phyloP scores from a whole-genome alignment of 2,797 vertebrate species.

The Sebastes minor region DNA sequence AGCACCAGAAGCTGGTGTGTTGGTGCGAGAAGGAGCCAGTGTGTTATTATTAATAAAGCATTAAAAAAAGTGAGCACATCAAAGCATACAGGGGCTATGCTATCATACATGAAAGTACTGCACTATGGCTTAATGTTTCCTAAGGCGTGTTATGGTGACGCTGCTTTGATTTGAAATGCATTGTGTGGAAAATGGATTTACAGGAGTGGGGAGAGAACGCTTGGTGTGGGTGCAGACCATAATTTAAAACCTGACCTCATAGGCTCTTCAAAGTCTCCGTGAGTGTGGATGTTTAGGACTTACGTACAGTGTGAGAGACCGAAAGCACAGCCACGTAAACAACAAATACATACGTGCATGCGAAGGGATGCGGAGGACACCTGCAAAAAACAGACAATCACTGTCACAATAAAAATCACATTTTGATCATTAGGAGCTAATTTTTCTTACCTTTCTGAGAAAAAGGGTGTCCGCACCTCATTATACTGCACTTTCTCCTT shows the following conservation, averaged over 20 bases:
- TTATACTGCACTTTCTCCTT: conserved; percentile 41
- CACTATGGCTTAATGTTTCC: conserved; percentile 87
- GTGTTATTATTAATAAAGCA: conserved; percentile 86
- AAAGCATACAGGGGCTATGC: conserved; percentile 84
- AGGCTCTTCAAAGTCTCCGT: conserved; percentile 83
- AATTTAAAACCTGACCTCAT: conserved; percentile 85
- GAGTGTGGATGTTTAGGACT: conserved; percentile 72
- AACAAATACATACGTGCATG: conserved; percentile 42
- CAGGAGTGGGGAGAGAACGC: conserved; percentile 72
- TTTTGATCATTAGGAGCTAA: conserved; percentile 38
- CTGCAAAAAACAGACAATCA: conserved; percentile 34
- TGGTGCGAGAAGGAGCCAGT: conserved; percentile 73
- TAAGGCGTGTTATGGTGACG: conserved; percentile 83
- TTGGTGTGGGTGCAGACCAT: conserved; percentile 74
- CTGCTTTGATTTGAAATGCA: conserved; percentile 87
- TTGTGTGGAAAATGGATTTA: conserved; percentile 88
- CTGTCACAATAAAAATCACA: not conserved
- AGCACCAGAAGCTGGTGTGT: conserved; percentile 69
- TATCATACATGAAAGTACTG: conserved; percentile 87
- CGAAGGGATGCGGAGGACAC: not conserved
- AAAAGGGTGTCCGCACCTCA: conserved; percentile 46
- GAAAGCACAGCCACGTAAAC: conserved; percentile 39
- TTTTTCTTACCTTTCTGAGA: conserved; percentile 21
- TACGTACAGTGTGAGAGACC: conserved; percentile 51
- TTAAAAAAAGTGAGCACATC: conserved; percentile 84